Conservation (phyloP, 2,797 vertebrate species). For the Melanotaenia trifasciata region DNA sequence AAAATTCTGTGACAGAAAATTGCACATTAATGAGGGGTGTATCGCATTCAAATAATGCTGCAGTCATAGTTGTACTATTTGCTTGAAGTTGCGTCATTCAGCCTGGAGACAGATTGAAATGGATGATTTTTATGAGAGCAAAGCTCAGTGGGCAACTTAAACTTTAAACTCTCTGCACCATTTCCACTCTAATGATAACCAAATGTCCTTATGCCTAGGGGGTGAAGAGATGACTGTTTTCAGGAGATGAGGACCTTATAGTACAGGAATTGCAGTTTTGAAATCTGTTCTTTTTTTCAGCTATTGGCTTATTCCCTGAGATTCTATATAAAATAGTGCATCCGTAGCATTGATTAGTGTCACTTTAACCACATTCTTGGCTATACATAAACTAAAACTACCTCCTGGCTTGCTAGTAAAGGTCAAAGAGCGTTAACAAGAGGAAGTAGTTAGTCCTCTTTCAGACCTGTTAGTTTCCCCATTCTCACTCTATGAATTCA, state of each 20-base stretch:
- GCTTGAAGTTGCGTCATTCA: background rate
- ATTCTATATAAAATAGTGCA: background rate
- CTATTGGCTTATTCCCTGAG: background rate
- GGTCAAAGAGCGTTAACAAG: slow-evolving; percentile 35
- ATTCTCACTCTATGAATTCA: slow-evolving; percentile 1
- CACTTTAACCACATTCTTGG: background rate
- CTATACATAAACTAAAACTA: slow-evolving; percentile 9
- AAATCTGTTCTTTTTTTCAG: background rate
- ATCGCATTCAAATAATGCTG: background rate
- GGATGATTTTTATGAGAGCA: slow-evolving; percentile 11
- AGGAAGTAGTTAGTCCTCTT: slow-evolving; percentile 33
- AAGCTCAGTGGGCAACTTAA: slow-evolving; percentile 8
- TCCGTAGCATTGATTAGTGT: background rate
- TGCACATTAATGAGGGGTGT: background rate
- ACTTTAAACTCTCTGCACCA: background rate
- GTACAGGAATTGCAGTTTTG: background rate
- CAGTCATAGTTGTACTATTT: slow-evolving; percentile 11
- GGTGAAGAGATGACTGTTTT: background rate
- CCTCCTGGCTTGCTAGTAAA: slow-evolving; percentile 34
- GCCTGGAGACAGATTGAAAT: slow-evolving; percentile 9
- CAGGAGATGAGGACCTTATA: background rate
- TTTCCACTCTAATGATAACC: slow-evolving; percentile 1
- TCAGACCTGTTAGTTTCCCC: slow-evolving; percentile 11
- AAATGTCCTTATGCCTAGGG: background rate
- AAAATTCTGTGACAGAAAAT: background rate